These are phyloP conservation scores for Papilio polytes DNA, from an alignment of 1,140 invertebrate species.

Conservation along the genomic window DNA sequence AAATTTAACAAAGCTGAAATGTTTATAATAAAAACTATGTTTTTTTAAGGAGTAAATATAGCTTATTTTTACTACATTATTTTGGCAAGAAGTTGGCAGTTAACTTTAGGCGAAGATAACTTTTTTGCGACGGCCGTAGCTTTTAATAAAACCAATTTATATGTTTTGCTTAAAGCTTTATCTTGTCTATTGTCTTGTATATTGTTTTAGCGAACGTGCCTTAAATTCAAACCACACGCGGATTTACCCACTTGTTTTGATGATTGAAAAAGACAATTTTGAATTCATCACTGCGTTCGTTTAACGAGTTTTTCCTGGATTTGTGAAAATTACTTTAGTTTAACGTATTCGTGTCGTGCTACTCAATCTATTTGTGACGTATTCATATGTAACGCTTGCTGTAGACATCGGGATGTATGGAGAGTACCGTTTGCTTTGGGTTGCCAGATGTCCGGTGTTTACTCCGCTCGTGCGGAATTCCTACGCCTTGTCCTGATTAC, in stretches of 20 bases:
- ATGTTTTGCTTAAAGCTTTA: not conserved
- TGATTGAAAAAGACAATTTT: not conserved
- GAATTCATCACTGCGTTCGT: not conserved
- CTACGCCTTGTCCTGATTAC: constrained; percentile 6
- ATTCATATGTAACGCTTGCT: constrained; percentile 55
- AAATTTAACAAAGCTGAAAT: not conserved
- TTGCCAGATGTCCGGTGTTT: constrained; percentile 22
- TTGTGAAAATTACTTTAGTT: constrained; percentile 51
- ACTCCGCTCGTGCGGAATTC: not conserved
- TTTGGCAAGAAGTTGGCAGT: too few species aligned
- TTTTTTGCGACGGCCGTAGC: not conserved
- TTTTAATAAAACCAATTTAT: not conserved
- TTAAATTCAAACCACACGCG: not conserved
- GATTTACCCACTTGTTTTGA: not conserved
- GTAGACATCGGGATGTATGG: not conserved
- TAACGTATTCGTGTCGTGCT: constrained; percentile 42
- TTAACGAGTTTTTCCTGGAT: constrained; percentile 43
- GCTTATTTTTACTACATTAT: too few species aligned
- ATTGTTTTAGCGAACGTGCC: not conserved
- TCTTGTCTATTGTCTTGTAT: not conserved
- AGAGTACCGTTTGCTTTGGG: not conserved
- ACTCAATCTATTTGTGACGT: constrained; percentile 48
- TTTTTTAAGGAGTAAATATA: too few species aligned
- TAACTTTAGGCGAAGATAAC: too few species aligned
- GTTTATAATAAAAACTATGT: too few species aligned